These are phyloP conservation scores for Schizotus pectinicornis DNA, from an alignment of 2,888 invertebrate species.

Conservation along the genomic window DNA sequence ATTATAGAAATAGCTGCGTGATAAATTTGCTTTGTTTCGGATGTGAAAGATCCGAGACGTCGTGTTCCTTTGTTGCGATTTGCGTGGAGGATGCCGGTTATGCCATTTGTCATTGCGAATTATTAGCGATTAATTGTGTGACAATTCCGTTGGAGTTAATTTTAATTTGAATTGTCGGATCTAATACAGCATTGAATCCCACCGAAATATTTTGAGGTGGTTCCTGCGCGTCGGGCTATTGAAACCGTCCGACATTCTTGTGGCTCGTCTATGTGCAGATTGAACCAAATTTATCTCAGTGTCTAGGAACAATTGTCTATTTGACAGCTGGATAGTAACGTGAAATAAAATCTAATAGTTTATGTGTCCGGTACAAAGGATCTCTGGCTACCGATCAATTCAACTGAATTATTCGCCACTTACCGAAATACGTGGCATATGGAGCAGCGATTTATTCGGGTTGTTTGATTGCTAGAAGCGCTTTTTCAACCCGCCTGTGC, in stretches of 20 bases:
- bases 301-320: constrained; percentile 13
- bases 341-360: constrained; percentile 1
- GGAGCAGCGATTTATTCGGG: not conserved
- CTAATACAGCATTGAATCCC: constrained; percentile 7
- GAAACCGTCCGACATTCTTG: constrained; percentile 37
- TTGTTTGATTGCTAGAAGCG: not conserved
- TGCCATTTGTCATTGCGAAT: constrained; percentile 5
- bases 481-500: not conserved
- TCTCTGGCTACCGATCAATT: constrained; percentile 1
- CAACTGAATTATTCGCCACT: constrained; percentile 1
- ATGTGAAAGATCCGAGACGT: not conserved
- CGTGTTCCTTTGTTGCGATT: not conserved
- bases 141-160: constrained; percentile 17
- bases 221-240: constrained; percentile 30
- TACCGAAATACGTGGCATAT: not conserved
- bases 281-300: constrained; percentile 28
- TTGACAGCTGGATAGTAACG: constrained; percentile 1
- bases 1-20: too few species aligned
- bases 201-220: constrained; percentile 37
- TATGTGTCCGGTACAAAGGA: not conserved
- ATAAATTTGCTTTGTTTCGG: not conserved
- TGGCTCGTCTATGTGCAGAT: constrained; percentile 34
- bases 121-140: constrained; percentile 6
- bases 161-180: constrained; percentile 24
- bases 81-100: not conserved